Evolutionary conservation across 2,797 vertebrate species (phyloP).

Genomic region (Anas bahamensis): DNA sequence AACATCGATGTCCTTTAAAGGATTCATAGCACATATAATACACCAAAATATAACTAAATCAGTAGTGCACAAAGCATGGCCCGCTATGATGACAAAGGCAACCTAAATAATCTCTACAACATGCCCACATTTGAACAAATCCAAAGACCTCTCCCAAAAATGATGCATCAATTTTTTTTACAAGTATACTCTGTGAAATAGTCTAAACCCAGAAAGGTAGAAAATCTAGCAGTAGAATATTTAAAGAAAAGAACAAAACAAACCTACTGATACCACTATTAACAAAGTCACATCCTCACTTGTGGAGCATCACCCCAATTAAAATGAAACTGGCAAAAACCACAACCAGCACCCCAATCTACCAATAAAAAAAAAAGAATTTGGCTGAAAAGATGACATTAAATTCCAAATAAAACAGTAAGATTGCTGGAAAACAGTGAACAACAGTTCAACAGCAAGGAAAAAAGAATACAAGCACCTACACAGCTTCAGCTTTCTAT

Average conservation of each 20-base stretch:
- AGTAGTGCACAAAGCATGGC: neutral
- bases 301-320: neutral
- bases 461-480: neutral
- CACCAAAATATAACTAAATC: neutral
- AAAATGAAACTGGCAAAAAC: neutral
- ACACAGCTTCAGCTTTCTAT: neutral
- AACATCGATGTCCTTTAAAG: slow-evolving; percentile 35
- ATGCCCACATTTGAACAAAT: neutral
- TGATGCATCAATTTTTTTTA: neutral
- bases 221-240: neutral
- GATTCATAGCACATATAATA: slow-evolving; percentile 16
- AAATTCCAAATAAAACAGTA: neutral
- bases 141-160: neutral
- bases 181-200: neutral
- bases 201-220: neutral
- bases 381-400: neutral
- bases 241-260: neutral
- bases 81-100: neutral
- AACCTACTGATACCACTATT: neutral
- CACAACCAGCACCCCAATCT: neutral
- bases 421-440: neutral
- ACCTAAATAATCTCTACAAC: neutral
- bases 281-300: neutral
- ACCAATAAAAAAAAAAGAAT: neutral
- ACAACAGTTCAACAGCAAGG: neutral